Base-by-base conservation (phyloP, 2,113 vertebrate species). In the Amphilophus citrinellus region DNA sequence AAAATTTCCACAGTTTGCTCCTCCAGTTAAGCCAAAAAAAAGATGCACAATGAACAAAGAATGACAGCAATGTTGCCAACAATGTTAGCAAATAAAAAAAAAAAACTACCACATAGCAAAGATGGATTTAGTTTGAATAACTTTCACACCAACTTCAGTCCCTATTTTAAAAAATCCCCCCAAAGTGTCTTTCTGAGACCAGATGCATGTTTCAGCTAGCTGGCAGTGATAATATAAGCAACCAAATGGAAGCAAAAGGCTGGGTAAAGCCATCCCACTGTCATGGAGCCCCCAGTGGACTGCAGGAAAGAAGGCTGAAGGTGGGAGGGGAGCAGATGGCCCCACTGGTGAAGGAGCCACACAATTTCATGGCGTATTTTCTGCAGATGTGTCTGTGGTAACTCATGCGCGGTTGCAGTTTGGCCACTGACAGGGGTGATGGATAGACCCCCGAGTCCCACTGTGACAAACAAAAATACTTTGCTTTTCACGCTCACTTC, bases 281-380 rank as follows among this genome's bases (percentile, higher is more conserved):
- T 86, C 79, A 76, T 0, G 24, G 42, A 80, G 80, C 68, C 88
- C 88, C 82, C 88, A 39, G 76, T 6, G 77, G 86, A 89, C 87
- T 7, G 58, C 82, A 57, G 61, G 60, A 76, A 76, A 47, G 81
- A 57, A 35, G 63, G 60, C 73, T 6, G 59, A 56, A 50, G 80
- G 77, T 63, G 79, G 65, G 75, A 94, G 53, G 90, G 90, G 94
- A 95, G 95, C 97, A 97, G 96, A 97, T 97, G 97, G 96, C 76
- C 88, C 85, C 88, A 56, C 84, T 96, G 93, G 94, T 58, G 61
- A 94, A 96, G 96, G 96, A 98, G 96, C 95, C 97, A 94, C 95
- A 95, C 96, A 97, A 98, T 98, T 98, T 98, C 97, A 98, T 96
- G 97, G 96, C 95, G 89, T 95, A 93, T 98, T 98, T 98, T 98